Conservation (phyloP, 2,797 vertebrate genomes). For the Melanotaenia boesemani region DNA sequence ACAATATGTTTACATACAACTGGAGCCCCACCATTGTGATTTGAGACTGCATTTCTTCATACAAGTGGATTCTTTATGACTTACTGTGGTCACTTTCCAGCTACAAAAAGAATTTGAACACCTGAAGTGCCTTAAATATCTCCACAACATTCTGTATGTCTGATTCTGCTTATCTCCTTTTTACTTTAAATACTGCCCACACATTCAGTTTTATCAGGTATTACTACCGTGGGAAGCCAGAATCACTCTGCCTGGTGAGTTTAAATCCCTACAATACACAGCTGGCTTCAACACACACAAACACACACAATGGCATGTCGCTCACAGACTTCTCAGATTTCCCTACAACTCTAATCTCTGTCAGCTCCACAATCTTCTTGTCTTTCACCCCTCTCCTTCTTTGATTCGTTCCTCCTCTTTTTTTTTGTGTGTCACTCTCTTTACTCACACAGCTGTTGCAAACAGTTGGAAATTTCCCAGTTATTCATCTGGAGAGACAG, state of each 20-base stretch:
- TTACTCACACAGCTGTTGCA: conserved; percentile 74
- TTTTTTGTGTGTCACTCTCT: conserved; percentile 13
- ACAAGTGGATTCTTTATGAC: not conserved
- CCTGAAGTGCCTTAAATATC: not conserved
- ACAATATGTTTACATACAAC: not conserved
- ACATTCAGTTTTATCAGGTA: conserved; percentile 38
- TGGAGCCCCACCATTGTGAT: not conserved
- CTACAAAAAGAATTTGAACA: not conserved
- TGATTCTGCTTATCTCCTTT: not conserved
- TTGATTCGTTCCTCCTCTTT: conserved; percentile 52
- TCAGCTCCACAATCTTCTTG: conserved; percentile 52
- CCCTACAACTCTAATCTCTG: conserved; percentile 54
- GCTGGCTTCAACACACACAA: conserved; percentile 38
- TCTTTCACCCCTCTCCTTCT: conserved; percentile 51
- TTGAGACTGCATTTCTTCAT: not conserved
- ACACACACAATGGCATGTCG: conserved; percentile 13
- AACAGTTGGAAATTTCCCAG: conserved; percentile 75
- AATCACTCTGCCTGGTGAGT: conserved; percentile 22
- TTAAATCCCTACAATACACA: conserved; percentile 36
- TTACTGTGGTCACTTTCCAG: not conserved
- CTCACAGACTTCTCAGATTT: conserved; percentile 58
- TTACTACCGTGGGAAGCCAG: conserved; percentile 48
- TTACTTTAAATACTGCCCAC: not conserved
- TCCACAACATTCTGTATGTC: not conserved
- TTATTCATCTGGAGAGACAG: conserved; percentile 34